Percentiles rank a stretch among this genome's conserved stretches.
Evolutionary conservation across 2,797 vertebrate species (phyloP).

Genomic region (Mormyrus proboscirostris): DNA sequence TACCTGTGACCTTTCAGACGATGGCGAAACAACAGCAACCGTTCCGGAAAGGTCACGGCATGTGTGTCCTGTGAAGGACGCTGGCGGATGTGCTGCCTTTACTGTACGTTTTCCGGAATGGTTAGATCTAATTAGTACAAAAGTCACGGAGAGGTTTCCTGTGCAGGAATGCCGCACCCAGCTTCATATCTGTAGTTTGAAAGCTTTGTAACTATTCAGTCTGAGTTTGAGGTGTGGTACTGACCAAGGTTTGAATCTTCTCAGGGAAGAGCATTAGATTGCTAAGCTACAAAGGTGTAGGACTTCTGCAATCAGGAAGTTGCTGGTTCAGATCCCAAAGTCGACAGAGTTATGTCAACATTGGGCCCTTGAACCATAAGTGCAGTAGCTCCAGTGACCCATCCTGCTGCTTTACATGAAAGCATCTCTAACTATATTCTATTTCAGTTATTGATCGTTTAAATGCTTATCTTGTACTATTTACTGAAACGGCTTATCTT

Average conservation of each 20-base stretch:
- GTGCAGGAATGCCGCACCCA: neutral
- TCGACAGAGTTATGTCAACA: neutral
- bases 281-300: neutral
- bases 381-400: neutral
- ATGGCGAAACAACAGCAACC: neutral
- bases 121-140: neutral
- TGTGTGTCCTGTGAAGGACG: neutral
- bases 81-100: neutral
- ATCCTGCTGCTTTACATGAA: neutral
- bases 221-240: neutral
- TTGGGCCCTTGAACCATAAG: neutral
- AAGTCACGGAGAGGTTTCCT: neutral
- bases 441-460: neutral
- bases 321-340: neutral
- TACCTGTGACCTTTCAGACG: slow-evolving; percentile 8
- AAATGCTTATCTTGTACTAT: neutral
- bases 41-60: neutral
- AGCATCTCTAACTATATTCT: neutral
- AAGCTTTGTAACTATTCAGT: neutral
- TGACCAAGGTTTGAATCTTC: neutral
- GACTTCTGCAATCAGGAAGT: neutral
- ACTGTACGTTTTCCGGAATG: neutral
- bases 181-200: neutral
- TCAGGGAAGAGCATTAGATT: neutral
- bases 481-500: neutral